phyloP scores from a whole-genome alignment of 2,113 vertebrate species.

The Struthio camelus region DNA sequence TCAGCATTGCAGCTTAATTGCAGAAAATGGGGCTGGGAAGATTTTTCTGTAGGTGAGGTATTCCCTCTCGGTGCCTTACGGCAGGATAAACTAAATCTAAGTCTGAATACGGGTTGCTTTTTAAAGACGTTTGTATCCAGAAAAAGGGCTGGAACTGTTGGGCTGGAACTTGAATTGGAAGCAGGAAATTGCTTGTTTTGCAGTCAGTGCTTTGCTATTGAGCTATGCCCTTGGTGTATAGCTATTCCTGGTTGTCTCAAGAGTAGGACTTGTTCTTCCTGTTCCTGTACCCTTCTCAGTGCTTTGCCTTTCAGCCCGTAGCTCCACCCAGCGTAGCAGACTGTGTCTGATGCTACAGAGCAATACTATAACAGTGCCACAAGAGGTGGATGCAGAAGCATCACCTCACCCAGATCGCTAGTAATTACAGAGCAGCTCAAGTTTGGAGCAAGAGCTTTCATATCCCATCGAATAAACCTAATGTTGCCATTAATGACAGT shows the following conservation, averaged over 20 bases:
- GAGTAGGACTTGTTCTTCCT: not conserved
- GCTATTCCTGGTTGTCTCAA: slow-evolving; percentile 25
- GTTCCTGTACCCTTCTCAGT: not conserved
- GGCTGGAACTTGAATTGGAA: not conserved
- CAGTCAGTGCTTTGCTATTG: not conserved
- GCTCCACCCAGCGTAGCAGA: not conserved
- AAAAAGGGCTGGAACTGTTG: not conserved
- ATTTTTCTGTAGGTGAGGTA: not conserved
- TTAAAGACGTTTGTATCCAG: not conserved
- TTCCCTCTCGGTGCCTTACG: not conserved
- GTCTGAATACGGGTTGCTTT: not conserved
- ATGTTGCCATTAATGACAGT: not conserved
- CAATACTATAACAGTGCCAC: not conserved
- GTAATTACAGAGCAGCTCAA: not conserved
- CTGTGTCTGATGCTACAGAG: not conserved
- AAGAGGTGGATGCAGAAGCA: accelerated
- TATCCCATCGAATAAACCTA: not conserved
- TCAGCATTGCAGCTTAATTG: not conserved
- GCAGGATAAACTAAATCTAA: not conserved
- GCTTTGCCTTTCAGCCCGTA: not conserved
- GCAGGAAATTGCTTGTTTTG: not conserved
- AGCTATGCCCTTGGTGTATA: not conserved
- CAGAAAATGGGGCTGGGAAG: not conserved
- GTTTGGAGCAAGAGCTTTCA: not conserved
- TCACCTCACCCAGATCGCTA: not conserved